phyloP scores from a whole-genome alignment of 2,113 vertebrate species.

The Oreochromis niloticus region DNA sequence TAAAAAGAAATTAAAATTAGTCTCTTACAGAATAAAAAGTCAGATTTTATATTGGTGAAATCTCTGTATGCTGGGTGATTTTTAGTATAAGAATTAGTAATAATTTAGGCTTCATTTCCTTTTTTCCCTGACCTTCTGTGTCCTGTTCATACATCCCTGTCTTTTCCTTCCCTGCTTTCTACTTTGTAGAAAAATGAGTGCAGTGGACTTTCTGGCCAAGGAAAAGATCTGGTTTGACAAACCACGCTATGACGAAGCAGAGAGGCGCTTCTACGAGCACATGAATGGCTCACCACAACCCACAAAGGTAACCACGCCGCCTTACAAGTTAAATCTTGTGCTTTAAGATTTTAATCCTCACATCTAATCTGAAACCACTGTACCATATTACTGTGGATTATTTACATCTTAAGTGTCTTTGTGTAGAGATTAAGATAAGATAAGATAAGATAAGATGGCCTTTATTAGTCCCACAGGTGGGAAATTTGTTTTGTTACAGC shows the following conservation, averaged over 20 bases:
- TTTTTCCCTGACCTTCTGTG: not conserved
- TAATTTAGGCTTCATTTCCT: not conserved
- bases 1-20: not conserved
- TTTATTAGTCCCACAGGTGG: too few relatives aligned
- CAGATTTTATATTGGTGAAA: not conserved
- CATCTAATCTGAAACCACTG: not conserved
- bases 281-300: conserved; percentile 64
- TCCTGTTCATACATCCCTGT: conserved; percentile 10
- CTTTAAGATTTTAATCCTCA: not conserved
- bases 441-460: too few relatives aligned
- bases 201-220: conserved; percentile 72
- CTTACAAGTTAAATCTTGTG: not conserved
- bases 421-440: not conserved
- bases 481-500: too few relatives aligned
- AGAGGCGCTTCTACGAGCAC: conserved; percentile 81
- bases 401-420: not conserved
- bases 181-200: conserved; percentile 80
- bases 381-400: not conserved
- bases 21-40: not conserved
- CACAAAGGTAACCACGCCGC: conserved; percentile 30
- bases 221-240: conserved; percentile 98
- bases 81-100: not conserved
- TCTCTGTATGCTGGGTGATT: not conserved
- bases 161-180: not conserved
- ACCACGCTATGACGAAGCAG: conserved; percentile 87